These are phyloP conservation scores for Fragariocoptes setiger DNA, from an alignment of 1,140 invertebrate genomes.

Conservation along the genomic window DNA sequence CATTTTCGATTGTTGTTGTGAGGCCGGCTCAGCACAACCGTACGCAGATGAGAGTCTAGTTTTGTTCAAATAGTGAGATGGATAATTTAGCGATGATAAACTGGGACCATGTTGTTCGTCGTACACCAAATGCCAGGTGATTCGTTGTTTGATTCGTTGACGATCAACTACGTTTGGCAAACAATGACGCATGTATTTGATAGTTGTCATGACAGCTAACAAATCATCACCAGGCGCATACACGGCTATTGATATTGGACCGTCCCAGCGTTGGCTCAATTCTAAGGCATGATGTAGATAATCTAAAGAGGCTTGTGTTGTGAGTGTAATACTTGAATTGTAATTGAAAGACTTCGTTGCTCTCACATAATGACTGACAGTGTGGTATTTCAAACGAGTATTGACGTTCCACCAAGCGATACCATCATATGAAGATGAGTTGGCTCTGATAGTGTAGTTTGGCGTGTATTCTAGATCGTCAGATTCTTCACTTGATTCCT, in stretches of 20 bases:
- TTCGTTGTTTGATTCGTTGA: slow-evolving; percentile 9
- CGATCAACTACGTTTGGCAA: neutral
- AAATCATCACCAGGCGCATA: slow-evolving; percentile 38
- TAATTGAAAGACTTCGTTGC: neutral
- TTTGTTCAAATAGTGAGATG: slow-evolving; percentile 1
- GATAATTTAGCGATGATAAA: slow-evolving; percentile 3
- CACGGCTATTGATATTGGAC: slow-evolving; percentile 36
- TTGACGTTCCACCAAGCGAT: neutral
- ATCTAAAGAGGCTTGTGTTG: slow-evolving; percentile 50
- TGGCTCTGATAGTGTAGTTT: too few species aligned
- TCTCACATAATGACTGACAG: neutral
- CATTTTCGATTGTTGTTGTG: neutral
- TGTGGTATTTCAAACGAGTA: neutral
- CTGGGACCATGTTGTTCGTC: slow-evolving; percentile 7
- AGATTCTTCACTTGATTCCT: too few species aligned
- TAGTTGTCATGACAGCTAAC: slow-evolving; percentile 24
- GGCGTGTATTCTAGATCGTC: too few species aligned
- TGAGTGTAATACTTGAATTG: slow-evolving; percentile 39
- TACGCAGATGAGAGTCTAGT: slow-evolving; percentile 1
- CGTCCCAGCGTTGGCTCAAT: slow-evolving; percentile 34
- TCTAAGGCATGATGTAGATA: slow-evolving; percentile 58
- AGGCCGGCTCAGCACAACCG: neutral
- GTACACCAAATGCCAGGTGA: slow-evolving; percentile 13
- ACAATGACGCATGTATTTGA: slow-evolving; percentile 24
- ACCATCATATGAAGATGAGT: too few species aligned